A percentile compares a stretch with the other conserved stretches of the same genome.
phyloP scores from a whole-genome alignment of 1,140 invertebrate species.

The Berghia stephanieae region DNA sequence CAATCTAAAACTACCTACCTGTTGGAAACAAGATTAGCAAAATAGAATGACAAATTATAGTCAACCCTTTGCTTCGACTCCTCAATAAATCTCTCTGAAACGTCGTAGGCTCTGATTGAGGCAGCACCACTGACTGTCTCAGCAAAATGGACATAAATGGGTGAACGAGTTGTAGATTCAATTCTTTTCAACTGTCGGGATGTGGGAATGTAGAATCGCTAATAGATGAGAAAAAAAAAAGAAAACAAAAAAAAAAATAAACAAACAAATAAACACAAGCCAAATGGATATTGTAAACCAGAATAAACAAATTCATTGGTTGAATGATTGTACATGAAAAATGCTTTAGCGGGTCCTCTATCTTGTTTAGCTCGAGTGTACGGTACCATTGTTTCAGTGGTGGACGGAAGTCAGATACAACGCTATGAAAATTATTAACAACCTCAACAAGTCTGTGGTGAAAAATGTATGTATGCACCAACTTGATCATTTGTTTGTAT shows the following conservation, averaged over 20 bases:
- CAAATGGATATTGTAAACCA: too few species aligned
- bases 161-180: slow-evolving; percentile 69
- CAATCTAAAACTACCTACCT: slow-evolving; percentile 42
- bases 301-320: too few species aligned
- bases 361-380: too few species aligned
- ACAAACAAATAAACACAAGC: not conserved
- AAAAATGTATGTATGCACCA: too few species aligned
- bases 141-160: slow-evolving; percentile 71
- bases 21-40: slow-evolving; percentile 52
- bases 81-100: slow-evolving; percentile 67
- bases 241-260: not conserved
- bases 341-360: too few species aligned
- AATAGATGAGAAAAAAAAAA: slow-evolving; percentile 24
- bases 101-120: slow-evolving; percentile 71
- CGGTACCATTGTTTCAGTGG: too few species aligned
- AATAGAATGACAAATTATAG: slow-evolving; percentile 63
- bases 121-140: slow-evolving; percentile 69
- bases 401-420: too few species aligned
- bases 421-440: too few species aligned
- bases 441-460: too few species aligned
- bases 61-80: slow-evolving; percentile 67
- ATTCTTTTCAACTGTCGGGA: slow-evolving; percentile 70
- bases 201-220: slow-evolving; percentile 70
- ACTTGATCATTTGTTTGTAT: too few species aligned
- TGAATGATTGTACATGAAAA: too few species aligned